Evolutionary conservation across 1,140 invertebrate genomes (phyloP).

Genomic region (Drosophila tropicalis): DNA sequence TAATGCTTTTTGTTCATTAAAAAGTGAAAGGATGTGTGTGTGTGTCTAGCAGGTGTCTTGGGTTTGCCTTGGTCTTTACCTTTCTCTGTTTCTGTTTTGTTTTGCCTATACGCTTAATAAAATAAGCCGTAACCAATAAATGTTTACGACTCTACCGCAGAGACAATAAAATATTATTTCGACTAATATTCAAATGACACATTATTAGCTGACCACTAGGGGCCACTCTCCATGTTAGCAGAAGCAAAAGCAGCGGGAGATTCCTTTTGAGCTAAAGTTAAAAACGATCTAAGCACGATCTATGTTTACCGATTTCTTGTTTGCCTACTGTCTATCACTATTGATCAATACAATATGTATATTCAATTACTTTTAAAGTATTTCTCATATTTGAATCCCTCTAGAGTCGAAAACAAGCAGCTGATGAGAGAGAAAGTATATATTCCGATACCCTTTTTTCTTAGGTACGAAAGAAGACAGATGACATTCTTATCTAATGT

Average conservation of each 20-base stretch:
- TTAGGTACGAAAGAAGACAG: slow-evolving; percentile 26
- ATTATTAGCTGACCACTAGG: slow-evolving; percentile 19
- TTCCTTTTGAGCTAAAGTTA: neutral
- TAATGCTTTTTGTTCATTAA: slow-evolving; percentile 73
- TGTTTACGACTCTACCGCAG: slow-evolving; percentile 58
- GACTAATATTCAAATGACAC: slow-evolving; percentile 74
- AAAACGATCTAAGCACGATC: slow-evolving; percentile 8
- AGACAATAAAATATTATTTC: slow-evolving; percentile 67
- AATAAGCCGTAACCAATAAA: slow-evolving; percentile 78
- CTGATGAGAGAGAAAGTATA: neutral
- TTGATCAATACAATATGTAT: too few relatives aligned
- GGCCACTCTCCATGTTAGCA: neutral
- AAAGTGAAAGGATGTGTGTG: slow-evolving; percentile 66
- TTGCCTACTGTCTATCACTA: neutral
- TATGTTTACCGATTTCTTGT: neutral
- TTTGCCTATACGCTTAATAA: slow-evolving; percentile 24
- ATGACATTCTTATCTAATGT: slow-evolving; percentile 48
- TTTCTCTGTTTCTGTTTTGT: slow-evolving; percentile 53
- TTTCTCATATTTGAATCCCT: too few relatives aligned
- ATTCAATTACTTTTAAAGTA: neutral
- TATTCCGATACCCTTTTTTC: neutral
- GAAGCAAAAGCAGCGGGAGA: neutral
- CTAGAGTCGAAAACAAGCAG: neutral
- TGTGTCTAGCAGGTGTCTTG: slow-evolving; percentile 19
- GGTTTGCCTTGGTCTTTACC: neutral